Evolutionary conservation across 2,797 vertebrate species (phyloP), one percentile per base, ranked within the genome.

Genomic region (Sebastes iracundus): DNA sequence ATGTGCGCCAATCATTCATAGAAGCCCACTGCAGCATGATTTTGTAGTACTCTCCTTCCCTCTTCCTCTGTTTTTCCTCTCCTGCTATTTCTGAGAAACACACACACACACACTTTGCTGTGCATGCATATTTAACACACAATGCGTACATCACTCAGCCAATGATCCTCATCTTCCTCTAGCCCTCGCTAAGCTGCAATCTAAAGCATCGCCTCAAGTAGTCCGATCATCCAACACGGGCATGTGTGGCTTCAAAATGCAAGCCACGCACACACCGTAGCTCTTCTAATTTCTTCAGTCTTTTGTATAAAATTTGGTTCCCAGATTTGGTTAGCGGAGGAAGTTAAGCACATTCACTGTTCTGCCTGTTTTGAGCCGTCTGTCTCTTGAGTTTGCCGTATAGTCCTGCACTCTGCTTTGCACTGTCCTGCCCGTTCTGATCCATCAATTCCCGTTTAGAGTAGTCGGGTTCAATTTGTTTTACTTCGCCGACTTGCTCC

Each of bases 91-190:
- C 78, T 83, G n/a, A 83, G 83, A 86, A 60, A 64, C 52, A 53
- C 52, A 53, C 52, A 53, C 55, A 66, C 60, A 80, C 58, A 49
- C 56, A 62, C 74, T 73, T 79, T 80, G 85, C 88, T 79, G 85
- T 78, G 80, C 84, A 92, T 92, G 83, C 83, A 93, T 92, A 87
- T 90, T 90, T 88, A 85, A 87, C 86, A 82, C 75, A 88, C 79
- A 87, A 82, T 80, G 55, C 65, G 32, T 62, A 68, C 81, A 88
- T 90, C 82, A 80, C 67, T 90, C 90, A 81, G 81, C 84, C 90
- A 89, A 79, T 88, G 82, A 92, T 88, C 86, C 87, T 85, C 85
- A 87, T 87, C 86, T 79, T 90, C 82, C 80, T 72, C 80, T 75
- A 83, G 84, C 86, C 75, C 61, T 83, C 91, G 62, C 75, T 75